These are phyloP conservation scores for Dynastes maya DNA, from an alignment of 2,888 invertebrate species.

Conservation along the genomic window DNA sequence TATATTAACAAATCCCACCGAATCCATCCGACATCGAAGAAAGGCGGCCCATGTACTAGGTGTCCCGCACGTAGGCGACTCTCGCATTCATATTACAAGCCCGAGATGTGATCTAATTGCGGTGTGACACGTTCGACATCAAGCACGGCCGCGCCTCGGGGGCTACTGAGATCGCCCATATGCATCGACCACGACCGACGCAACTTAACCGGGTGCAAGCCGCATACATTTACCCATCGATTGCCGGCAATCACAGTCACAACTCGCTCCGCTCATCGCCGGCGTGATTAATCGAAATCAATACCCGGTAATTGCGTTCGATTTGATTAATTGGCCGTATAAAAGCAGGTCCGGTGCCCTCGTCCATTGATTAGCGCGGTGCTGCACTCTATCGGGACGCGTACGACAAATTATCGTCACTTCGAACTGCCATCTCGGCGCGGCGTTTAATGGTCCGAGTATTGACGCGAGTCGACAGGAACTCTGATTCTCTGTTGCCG, in stretches of 20 bases:
- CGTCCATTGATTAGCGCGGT: background rate
- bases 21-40: too few relatives aligned
- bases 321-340: conserved; percentile 36
- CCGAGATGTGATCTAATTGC: conserved; percentile 64
- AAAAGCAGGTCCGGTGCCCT: background rate
- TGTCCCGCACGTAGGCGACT: conserved; percentile 59
- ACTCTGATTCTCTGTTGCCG: too few relatives aligned
- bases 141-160: conserved; percentile 53
- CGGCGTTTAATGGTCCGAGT: background rate
- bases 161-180: conserved; percentile 51
- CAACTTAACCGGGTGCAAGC: background rate
- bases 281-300: conserved; percentile 36
- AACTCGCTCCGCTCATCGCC: background rate
- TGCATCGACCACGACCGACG: conserved; percentile 1
- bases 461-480: background rate
- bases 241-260: background rate
- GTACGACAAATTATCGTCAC: conserved; percentile 16
- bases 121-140: conserved; percentile 62
- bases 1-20: too few relatives aligned
- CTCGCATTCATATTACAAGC: conserved; percentile 61
- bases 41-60: background rate
- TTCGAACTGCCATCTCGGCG: conserved; percentile 1
- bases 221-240: background rate
- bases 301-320: conserved; percentile 27
- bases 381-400: background rate